Evolutionary conservation across 2,113 vertebrate species (phyloP), one percentile per base, ranked within the genome.

Genomic region (Triplophysa dalaica): DNA sequence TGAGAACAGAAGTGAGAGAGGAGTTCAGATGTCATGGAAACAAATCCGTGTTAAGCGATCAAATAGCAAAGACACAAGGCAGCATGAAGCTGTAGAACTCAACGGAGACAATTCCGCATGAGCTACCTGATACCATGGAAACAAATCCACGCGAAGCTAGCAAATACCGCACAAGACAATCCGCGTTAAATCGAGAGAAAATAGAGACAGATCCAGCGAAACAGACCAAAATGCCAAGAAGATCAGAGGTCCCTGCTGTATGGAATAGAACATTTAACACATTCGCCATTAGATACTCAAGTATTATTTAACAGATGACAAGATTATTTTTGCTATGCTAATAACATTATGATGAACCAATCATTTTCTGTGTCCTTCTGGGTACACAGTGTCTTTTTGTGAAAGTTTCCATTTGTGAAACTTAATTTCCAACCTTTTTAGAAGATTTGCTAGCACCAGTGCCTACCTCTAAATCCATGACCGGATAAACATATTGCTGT

Each of bases 111-210:
- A 80, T 82, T 83, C 83, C 63, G 84, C 85, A 86, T 79, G 72
- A 84, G 63, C 70, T 70, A 66, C 56, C 80, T 83, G 89, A 88
- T 87, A 86, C 86, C 85, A 88, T 86, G 85, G 84, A 89, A 90
- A 90, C 87, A 83, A 58, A 87, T 74, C 87, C 87, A 82, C 86
- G 77, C 63, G 84, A 84, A 82, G 79, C 77, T 68, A 86, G 67
- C 65, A 82, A 89, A 84, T 67, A 1, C 81, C 58, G 84, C 86
- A 86, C 85, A 89, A 88, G 88, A 86, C 85, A 87, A 86, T 85
- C 86, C 56, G 78, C 82, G 80, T 69, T 79, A 87, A 64, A 33
- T 81, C 87, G 68, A 69, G 58, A 58, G 45, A 78, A 77, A 80
- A 64, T 22, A 64, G 19, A 77, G 45, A 56, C 54, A 38, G 60